These are phyloP conservation scores for Neopelma chrysocephalum DNA, from an alignment of 2,797 vertebrate species.

Conservation along the genomic window DNA sequence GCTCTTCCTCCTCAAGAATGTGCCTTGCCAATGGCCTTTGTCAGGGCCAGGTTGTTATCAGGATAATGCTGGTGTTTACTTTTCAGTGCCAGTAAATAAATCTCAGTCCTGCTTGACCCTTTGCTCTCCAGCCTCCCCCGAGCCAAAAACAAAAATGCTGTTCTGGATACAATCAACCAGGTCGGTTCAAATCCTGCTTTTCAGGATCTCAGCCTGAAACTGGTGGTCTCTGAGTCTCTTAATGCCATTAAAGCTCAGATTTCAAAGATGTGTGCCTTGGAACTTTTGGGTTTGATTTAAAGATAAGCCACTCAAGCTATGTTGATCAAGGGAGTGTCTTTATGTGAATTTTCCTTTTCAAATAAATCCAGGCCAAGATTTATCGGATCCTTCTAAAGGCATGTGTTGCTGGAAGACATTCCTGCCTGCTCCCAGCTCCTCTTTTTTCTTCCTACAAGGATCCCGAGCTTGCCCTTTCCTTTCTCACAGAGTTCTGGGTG, in stretches of 20 bases:
- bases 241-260: conserved; percentile 79
- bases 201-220: conserved; percentile 61
- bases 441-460: conserved; percentile 31
- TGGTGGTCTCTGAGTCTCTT: conserved; percentile 59
- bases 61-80: conserved; percentile 34
- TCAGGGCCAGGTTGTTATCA: conserved; percentile 64
- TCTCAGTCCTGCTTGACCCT: conserved; percentile 76
- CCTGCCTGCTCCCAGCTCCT: conserved; percentile 49
- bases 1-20: conserved; percentile 60
- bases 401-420: conserved; percentile 64
- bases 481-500: neutral
- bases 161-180: conserved; percentile 87
- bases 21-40: conserved; percentile 58
- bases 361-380: conserved; percentile 67
- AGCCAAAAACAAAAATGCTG: conserved; percentile 84
- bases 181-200: conserved; percentile 79
- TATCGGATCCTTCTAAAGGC: conserved; percentile 59
- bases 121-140: conserved; percentile 71
- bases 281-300: conserved; percentile 69
- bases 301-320: conserved; percentile 68
- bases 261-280: conserved; percentile 83
- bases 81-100: conserved; percentile 50
- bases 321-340: conserved; percentile 72
- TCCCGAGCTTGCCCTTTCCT: neutral
- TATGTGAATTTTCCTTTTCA: conserved; percentile 70